Evolutionary conservation across 2,113 vertebrate genomes (phyloP).

Genomic region (Acinonyx jubatus): DNA sequence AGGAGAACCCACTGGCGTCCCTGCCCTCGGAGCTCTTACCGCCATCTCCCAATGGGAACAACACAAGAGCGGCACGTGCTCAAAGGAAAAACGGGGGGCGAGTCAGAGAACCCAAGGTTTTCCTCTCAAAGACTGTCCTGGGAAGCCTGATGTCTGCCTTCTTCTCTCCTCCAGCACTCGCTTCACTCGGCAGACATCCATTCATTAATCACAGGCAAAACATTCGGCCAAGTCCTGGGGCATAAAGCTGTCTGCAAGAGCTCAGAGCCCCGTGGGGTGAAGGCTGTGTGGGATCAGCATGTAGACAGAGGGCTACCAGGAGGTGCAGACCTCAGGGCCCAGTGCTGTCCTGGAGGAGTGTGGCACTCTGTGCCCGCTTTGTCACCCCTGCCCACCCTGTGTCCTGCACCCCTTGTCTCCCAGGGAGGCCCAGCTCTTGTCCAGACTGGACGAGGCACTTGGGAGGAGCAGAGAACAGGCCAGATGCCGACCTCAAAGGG

Average conservation of each 20-base stretch:
- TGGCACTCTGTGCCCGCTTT: neutral
- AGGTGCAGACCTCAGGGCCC: neutral
- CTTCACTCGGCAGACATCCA: neutral
- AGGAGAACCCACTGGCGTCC: fast-evolving
- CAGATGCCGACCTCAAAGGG: neutral
- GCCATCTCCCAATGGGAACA: fast-evolving
- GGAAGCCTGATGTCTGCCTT: neutral
- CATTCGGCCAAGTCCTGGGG: neutral
- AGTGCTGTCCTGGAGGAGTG: neutral
- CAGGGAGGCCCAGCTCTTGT: neutral
- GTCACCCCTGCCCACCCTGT: neutral
- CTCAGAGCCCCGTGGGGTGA: neutral
- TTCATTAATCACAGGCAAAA: neutral
- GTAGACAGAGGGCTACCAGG: neutral
- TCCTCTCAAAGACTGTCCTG: neutral
- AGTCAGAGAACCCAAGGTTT: neutral
- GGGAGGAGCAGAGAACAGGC: neutral
- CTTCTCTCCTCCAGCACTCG: neutral
- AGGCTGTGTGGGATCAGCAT: too few relatives aligned
- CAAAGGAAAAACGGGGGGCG: too few relatives aligned
- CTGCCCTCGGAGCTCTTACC: fast-evolving
- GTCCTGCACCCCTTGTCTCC: neutral
- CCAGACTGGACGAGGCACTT: neutral
- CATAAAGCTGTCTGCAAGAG: neutral
- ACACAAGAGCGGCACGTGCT: neutral